These are phyloP conservation scores for Dasypus novemcinctus DNA, from an alignment of 2,113 vertebrate species.

Conservation along the genomic window DNA sequence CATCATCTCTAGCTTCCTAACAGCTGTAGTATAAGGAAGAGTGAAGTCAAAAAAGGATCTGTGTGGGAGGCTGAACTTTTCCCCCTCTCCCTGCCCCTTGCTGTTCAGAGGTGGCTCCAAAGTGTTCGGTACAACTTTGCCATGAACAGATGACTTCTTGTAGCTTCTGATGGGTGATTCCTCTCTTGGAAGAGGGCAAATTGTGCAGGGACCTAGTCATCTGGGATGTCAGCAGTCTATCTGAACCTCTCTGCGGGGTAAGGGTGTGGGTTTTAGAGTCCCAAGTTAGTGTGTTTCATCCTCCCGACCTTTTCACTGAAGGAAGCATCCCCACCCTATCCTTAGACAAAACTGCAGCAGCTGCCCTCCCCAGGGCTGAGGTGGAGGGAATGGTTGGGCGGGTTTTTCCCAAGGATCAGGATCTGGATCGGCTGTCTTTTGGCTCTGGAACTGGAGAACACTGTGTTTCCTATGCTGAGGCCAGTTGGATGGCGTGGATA, in stretches of 20 bases:
- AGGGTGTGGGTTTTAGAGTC: background rate
- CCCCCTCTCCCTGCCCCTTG: background rate
- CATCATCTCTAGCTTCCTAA: background rate
- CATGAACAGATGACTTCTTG: background rate
- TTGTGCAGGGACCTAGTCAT: background rate
- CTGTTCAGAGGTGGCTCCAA: background rate
- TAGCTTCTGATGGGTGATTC: background rate
- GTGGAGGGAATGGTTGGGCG: slow-evolving; percentile 14
- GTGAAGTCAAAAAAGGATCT: background rate
- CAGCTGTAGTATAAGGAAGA: background rate
- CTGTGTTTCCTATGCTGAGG: slow-evolving; percentile 57
- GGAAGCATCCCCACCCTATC: background rate
- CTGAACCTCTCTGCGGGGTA: background rate
- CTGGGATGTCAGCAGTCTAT: background rate
- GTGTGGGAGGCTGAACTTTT: background rate
- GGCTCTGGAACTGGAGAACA: slow-evolving; percentile 57
- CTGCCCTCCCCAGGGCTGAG: background rate
- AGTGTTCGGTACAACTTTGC: background rate
- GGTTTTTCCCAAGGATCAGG: slow-evolving; percentile 57
- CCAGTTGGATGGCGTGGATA: slow-evolving; percentile 63
- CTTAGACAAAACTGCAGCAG: background rate
- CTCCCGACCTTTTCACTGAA: background rate
- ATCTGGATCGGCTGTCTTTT: slow-evolving; percentile 49
- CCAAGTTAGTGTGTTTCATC: background rate
- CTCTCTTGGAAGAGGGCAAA: background rate